Base-by-base conservation (phyloP, 2,797 vertebrate genomes). In the Enoplosus armatus region DNA sequence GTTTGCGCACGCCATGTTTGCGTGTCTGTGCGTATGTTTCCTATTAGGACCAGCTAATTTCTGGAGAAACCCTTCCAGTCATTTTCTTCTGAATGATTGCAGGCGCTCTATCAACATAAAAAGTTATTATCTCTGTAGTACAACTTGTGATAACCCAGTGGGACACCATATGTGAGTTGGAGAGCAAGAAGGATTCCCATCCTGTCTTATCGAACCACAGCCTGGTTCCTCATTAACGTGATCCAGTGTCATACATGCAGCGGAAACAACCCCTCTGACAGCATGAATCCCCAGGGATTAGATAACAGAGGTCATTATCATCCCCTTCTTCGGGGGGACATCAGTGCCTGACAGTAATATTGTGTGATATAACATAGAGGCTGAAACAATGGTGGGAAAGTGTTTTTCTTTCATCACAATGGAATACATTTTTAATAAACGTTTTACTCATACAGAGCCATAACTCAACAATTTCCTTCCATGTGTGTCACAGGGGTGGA, bases 41-140 rank as follows among this genome's bases (percentile, higher is more conserved):
- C 82, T 72, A 93, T 94, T 93, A 94, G 64, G 68, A 56, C 33
- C 85, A 72, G 70, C 82, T 92, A 85, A 90, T 93, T 90, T 92
- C 75, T 84, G 71, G 75, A 89, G 65, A 87, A 92, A 87, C 68
- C 77, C 74, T 85, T 80, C 83, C 76, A 87, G 84, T 74, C 15
- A 71, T 93, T 90, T 89, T 86, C 26, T 84, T 72, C 60, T 35
- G 39, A 77, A 37, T 54, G 26, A 73, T 31, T 2, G 0, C 27
- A 24, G 56, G 39, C 58, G 50, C 73, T 89, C 33, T 26, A 76
- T 87, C 27, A 77, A 74, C 84, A 86, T 61, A 64, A 66, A 73
- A 88, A 71, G 41, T 47, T 26, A 73, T 83, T 76, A 81, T 74
- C 41, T 69, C 3, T 61, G 65, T 54, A 58, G 64, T 83, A 47